These are phyloP conservation scores for Eupeodes luniger DNA, from an alignment of 2,888 invertebrate genomes.

Conservation along the genomic window DNA sequence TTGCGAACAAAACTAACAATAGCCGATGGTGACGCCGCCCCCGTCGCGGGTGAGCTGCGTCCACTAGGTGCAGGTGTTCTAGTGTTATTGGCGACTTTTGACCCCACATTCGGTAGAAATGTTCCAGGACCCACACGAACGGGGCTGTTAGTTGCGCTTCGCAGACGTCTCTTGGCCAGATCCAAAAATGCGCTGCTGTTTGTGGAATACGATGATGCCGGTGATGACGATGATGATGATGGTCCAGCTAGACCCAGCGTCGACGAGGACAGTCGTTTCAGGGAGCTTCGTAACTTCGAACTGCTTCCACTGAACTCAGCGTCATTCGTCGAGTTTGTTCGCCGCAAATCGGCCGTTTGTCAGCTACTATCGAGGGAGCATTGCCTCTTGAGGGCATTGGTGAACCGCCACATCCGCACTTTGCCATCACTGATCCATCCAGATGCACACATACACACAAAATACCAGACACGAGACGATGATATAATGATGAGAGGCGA, in stretches of 20 bases:
- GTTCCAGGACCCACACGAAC: slow-evolving; percentile 61
- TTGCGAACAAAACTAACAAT: slow-evolving; percentile 64
- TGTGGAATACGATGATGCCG: slow-evolving; percentile 45
- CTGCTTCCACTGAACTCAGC: slow-evolving; percentile 51
- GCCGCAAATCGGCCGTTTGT: slow-evolving; percentile 70
- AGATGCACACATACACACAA: slow-evolving; percentile 10
- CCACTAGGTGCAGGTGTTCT: slow-evolving; percentile 56
- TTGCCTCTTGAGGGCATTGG: slow-evolving; percentile 78
- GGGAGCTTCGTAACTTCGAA: slow-evolving; percentile 55
- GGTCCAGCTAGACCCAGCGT: slow-evolving; percentile 65
- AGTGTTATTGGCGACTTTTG: slow-evolving; percentile 11
- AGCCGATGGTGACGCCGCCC: slow-evolving; percentile 42
- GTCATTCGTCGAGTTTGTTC: slow-evolving; percentile 68
- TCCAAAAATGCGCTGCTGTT: slow-evolving; percentile 65
- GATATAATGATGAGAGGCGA: slow-evolving; percentile 35
- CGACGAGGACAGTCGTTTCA: slow-evolving; percentile 74
- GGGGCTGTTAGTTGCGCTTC: slow-evolving; percentile 72
- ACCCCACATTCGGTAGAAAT: slow-evolving; percentile 29
- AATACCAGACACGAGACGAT: slow-evolving; percentile 27
- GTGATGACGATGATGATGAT: slow-evolving; percentile 44
- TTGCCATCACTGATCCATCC: slow-evolving; percentile 78
- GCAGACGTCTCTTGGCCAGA: slow-evolving; percentile 70
- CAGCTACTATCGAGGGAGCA: slow-evolving; percentile 78
- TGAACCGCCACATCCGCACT: slow-evolving; percentile 80
- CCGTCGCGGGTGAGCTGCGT: slow-evolving; percentile 48